phyloP scores from a whole-genome alignment of 2,888 invertebrate genomes.

The Vanessa cardui region DNA sequence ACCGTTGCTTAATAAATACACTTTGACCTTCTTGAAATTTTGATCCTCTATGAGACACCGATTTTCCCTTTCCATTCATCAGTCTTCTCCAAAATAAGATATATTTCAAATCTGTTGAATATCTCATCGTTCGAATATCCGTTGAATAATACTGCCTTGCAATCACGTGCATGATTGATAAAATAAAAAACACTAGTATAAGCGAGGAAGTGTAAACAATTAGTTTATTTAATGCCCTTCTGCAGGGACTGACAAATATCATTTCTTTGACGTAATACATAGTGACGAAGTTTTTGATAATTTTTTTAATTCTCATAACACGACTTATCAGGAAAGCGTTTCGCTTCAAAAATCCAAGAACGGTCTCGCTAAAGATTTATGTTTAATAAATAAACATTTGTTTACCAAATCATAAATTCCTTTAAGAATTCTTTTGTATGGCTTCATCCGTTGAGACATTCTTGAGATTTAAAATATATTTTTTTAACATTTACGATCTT shows the following conservation, averaged over 20 bases:
- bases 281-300: constrained; percentile 25
- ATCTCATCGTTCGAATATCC: constrained; percentile 43
- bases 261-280: constrained; percentile 60
- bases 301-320: constrained; percentile 36
- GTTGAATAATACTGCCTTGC: constrained; percentile 25
- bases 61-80: constrained; percentile 36
- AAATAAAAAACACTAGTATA: constrained; percentile 46
- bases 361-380: not conserved
- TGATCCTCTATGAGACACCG: constrained; percentile 30
- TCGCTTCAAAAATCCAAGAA: not conserved
- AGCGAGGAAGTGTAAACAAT: constrained; percentile 46
- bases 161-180: constrained; percentile 52
- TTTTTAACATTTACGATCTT: not conserved
- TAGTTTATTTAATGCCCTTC: constrained; percentile 48
- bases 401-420: constrained; percentile 22
- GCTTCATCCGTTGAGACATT: not conserved
- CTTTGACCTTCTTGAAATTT: constrained; percentile 55
- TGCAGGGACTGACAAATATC: constrained; percentile 52
- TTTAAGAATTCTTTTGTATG: constrained; percentile 6
- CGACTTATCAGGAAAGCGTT: not conserved
- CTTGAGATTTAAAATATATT: not conserved
- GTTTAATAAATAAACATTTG: constrained; percentile 19
- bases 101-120: constrained; percentile 66
- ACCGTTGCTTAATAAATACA: constrained; percentile 64
- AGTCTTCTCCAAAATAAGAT: constrained; percentile 64